phyloP scores from a whole-genome alignment of 2,797 vertebrate genomes.

The Tadarida brasiliensis region DNA sequence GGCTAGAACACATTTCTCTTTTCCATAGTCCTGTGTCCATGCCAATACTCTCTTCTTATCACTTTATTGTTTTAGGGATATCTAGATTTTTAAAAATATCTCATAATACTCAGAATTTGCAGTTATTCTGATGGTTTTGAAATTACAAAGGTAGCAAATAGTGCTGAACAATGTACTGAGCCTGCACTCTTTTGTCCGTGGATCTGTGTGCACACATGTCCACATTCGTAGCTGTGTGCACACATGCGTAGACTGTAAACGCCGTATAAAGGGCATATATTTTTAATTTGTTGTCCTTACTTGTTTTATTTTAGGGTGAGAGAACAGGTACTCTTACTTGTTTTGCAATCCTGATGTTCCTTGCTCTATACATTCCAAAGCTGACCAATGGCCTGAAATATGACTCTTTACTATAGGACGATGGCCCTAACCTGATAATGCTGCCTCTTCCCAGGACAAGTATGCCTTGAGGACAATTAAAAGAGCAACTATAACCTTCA shows the following conservation, averaged over 20 bases:
- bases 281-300: constrained; percentile 54
- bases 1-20: not conserved
- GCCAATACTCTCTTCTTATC: not conserved
- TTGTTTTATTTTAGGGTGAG: constrained; percentile 66
- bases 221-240: not conserved
- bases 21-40: not conserved
- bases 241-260: not conserved
- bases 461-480: constrained; percentile 77
- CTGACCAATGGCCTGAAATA: constrained; percentile 80
- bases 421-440: constrained; percentile 72
- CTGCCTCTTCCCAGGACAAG: constrained; percentile 77
- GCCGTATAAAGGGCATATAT: not conserved
- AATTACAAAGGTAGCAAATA: not conserved
- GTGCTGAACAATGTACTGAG: not conserved
- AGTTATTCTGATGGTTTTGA: constrained; percentile 2
- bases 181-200: not conserved
- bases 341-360: constrained; percentile 69
- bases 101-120: not conserved
- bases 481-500: constrained; percentile 77
- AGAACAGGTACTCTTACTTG: constrained; percentile 79
- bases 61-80: not conserved
- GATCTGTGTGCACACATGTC: not conserved
- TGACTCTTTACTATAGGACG: constrained; percentile 47
- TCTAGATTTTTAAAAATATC: constrained; percentile 29
- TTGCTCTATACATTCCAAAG: constrained; percentile 85